A percentile compares a stretch with the other conserved stretches of the same genome.
phyloP scores from a whole-genome alignment of 2,797 vertebrate genomes.

The Falco peregrinus region DNA sequence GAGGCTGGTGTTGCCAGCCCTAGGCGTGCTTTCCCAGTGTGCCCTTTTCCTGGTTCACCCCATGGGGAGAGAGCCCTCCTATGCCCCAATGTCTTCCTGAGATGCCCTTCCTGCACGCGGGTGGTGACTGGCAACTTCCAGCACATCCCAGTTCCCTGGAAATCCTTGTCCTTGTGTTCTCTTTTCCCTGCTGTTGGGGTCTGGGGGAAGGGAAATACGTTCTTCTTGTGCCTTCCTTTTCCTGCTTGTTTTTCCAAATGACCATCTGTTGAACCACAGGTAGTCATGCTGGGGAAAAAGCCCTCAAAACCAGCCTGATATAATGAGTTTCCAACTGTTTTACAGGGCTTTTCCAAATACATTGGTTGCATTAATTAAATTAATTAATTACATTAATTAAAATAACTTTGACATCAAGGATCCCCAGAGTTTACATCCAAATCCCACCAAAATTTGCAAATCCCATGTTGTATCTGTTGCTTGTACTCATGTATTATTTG shows the following conservation, averaged over 20 bases:
- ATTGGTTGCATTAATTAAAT: not conserved
- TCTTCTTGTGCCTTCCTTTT: not conserved
- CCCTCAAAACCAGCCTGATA: not conserved
- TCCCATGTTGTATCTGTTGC: accelerated
- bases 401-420: not conserved
- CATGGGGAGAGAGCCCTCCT: not conserved
- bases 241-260: not conserved
- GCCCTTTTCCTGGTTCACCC: not conserved
- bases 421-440: not conserved
- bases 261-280: not conserved
- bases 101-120: accelerated
- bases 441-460: not conserved
- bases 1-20: not conserved
- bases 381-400: not conserved
- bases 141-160: not conserved
- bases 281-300: not conserved
- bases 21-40: accelerated
- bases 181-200: not conserved
- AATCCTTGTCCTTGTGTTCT: not conserved
- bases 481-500: not conserved
- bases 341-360: not conserved
- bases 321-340: not conserved
- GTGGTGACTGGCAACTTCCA: not conserved
- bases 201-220: not conserved
- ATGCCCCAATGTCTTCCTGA: accelerated